phyloP scores from a whole-genome alignment of 2,797 vertebrate species.

The Buceros bicornis region DNA sequence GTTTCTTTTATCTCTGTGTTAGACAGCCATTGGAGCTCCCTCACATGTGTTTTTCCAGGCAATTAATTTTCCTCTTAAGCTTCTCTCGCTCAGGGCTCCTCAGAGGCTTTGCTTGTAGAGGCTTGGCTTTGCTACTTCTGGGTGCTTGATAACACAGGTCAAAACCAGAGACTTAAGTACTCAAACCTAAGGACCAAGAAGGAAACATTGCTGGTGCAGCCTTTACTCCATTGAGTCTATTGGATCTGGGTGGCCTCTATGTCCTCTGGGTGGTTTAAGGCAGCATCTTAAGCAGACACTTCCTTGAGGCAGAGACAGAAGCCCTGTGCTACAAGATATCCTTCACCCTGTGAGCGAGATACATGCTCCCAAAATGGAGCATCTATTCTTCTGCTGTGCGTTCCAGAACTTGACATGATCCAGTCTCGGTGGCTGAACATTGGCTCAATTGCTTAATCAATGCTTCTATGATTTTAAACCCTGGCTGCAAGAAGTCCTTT shows the following conservation, averaged over 20 bases:
- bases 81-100: not conserved
- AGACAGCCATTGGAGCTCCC: not conserved
- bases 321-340: not conserved
- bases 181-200: not conserved
- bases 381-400: fast-evolving
- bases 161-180: not conserved
- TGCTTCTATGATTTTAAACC: not conserved
- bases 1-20: not conserved
- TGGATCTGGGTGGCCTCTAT: not conserved
- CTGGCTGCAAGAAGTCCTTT: not conserved
- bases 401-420: fast-evolving
- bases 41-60: not conserved
- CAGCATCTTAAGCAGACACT: not conserved
- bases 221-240: not conserved
- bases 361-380: not conserved
- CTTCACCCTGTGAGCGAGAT: not conserved
- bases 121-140: not conserved
- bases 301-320: not conserved
- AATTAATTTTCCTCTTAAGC: not conserved
- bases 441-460: not conserved
- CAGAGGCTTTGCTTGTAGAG: not conserved
- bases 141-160: not conserved
- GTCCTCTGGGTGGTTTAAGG: not conserved
- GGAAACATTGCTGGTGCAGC: not conserved
- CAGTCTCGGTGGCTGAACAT: fast-evolving